Conservation (phyloP, 1,140 invertebrate species). For the Brachionus rotundiformis region DNA sequence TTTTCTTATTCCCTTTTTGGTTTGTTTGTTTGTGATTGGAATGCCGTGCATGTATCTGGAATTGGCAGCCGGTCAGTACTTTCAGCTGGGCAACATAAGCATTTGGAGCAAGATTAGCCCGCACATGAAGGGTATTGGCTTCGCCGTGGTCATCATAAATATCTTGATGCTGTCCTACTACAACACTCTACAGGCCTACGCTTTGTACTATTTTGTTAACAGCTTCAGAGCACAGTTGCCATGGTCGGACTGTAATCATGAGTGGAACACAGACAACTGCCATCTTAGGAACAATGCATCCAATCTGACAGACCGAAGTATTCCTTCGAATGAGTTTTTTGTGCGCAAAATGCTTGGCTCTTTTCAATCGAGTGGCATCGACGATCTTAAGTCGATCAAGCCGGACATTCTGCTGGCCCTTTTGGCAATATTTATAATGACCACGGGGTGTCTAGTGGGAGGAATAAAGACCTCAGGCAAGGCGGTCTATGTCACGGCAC, state of each 20-base stretch:
- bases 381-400: constrained; percentile 27
- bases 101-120: constrained; percentile 35
- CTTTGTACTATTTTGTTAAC: constrained; percentile 61
- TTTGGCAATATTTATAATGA: constrained; percentile 21
- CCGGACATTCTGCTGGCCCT: neutral
- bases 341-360: constrained; percentile 35
- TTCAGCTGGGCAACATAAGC: constrained; percentile 38
- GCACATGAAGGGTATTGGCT: constrained; percentile 58
- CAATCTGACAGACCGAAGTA: constrained; percentile 53
- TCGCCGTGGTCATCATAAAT: constrained; percentile 58
- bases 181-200: constrained; percentile 65
- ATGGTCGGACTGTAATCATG: constrained; percentile 65
- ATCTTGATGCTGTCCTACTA: constrained; percentile 61
- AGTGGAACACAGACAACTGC: constrained; percentile 64
- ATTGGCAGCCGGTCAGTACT: constrained; percentile 32
- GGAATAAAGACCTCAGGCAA: constrained; percentile 51
- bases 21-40: constrained; percentile 52
- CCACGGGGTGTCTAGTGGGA: neutral
- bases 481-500: constrained; percentile 65
- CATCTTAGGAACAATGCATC: constrained; percentile 47
- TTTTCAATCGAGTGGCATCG: constrained; percentile 46
- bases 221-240: constrained; percentile 62
- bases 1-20: constrained; percentile 53
- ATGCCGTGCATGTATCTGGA: constrained; percentile 53
- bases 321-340: constrained; percentile 53